phyloP scores from a whole-genome alignment of 2,888 invertebrate genomes.

The Cryptosula pallasiana region DNA sequence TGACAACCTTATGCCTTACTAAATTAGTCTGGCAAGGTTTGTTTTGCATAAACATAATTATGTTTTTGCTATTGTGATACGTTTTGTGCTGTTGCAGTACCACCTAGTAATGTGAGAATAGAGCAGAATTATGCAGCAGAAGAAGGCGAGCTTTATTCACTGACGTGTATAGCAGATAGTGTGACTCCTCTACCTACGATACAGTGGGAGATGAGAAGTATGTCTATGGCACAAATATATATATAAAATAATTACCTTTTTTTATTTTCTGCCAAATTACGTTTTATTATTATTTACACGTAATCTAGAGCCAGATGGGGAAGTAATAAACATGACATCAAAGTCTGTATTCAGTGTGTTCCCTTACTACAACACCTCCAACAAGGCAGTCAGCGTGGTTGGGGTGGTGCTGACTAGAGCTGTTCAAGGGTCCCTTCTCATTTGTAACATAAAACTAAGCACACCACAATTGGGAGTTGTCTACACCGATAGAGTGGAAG shows the following conservation, averaged over 20 bases:
- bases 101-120: background rate
- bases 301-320: background rate
- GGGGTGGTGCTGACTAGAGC: constrained; percentile 3
- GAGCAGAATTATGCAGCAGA: background rate
- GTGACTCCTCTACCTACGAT: background rate
- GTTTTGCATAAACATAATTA: too few species aligned
- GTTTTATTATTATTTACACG: too few species aligned
- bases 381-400: constrained; percentile 1
- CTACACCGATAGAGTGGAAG: background rate
- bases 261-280: too few species aligned
- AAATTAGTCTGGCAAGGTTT: too few species aligned
- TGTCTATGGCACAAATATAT: background rate
- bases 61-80: too few species aligned
- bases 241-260: too few species aligned
- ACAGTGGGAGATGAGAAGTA: constrained; percentile 4
- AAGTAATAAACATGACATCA: background rate
- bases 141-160: constrained; percentile 15
- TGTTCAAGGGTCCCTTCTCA: background rate
- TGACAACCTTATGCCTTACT: too few species aligned
- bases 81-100: background rate
- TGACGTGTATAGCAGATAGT: background rate
- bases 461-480: background rate
- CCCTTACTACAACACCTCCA: background rate
- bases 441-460: background rate
- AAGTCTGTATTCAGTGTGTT: constrained; percentile 14